These are phyloP conservation scores for Hippocampus comes DNA, from an alignment of 2,113 vertebrate species.

Conservation along the genomic window DNA sequence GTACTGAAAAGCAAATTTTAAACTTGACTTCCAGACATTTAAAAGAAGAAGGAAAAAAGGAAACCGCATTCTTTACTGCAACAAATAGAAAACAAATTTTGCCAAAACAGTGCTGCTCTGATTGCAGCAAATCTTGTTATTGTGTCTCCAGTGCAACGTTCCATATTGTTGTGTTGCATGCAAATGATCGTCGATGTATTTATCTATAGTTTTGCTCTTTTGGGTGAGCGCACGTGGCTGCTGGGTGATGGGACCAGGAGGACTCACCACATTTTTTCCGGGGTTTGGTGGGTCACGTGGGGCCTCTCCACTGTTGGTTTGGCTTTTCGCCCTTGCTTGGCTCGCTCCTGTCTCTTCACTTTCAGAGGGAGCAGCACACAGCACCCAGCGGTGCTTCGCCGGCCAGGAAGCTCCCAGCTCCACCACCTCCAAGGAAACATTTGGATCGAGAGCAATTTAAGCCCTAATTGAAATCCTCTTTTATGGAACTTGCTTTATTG, in stretches of 20 bases:
- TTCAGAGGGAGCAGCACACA: constrained; percentile 19
- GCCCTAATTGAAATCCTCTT: constrained; percentile 53
- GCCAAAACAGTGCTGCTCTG: not conserved
- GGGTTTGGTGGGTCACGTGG: constrained; percentile 30
- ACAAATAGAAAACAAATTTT: not conserved
- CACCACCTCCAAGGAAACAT: constrained; percentile 34
- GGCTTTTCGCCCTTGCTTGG: constrained; percentile 18
- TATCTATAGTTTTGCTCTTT: constrained; percentile 33
- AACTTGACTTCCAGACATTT: too few relatives aligned
- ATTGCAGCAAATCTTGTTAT: not conserved
- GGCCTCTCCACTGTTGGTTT: constrained; percentile 31
- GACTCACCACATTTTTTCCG: not conserved
- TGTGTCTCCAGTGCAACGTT: constrained; percentile 48
- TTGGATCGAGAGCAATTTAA: constrained; percentile 37
- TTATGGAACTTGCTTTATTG: constrained; percentile 47
- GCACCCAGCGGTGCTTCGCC: constrained; percentile 44
- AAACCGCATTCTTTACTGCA: not conserved
- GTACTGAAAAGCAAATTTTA: too few relatives aligned
- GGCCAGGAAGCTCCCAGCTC: constrained; percentile 16
- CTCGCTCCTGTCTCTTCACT: constrained; percentile 17
- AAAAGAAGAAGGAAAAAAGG: too few relatives aligned
- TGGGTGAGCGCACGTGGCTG: constrained; percentile 31
- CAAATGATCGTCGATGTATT: constrained; percentile 51
- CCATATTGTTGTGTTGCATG: constrained; percentile 37
- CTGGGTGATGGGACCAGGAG: constrained; percentile 21